phyloP scores from a whole-genome alignment of 2,888 invertebrate species.

The Dolichomitus sp. region DNA sequence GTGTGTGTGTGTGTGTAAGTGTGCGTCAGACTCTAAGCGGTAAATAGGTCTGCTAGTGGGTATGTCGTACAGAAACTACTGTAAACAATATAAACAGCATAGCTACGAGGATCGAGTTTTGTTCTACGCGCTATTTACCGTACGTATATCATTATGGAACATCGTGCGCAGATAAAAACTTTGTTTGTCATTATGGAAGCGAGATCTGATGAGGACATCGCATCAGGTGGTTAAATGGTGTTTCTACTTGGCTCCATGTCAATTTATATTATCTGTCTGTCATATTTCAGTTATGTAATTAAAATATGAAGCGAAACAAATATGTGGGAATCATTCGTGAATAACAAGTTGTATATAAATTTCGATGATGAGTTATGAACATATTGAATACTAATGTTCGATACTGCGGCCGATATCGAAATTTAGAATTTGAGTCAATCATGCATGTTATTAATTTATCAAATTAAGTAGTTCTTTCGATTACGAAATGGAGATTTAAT shows the following conservation, averaged over 20 bases:
- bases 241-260: background rate
- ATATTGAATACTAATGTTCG: background rate
- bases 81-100: slow-evolving; percentile 61
- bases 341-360: background rate
- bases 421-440: background rate
- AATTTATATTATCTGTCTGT: background rate
- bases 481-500: background rate
- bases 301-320: background rate
- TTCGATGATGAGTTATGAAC: background rate
- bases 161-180: slow-evolving; percentile 48
- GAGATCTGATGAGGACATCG: background rate
- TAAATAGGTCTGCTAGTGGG: slow-evolving; percentile 50
- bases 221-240: background rate
- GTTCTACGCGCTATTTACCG: slow-evolving; percentile 34
- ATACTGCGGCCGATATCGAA: background rate
- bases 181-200: slow-evolving; percentile 2
- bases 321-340: background rate
- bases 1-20: slow-evolving; percentile 9
- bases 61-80: slow-evolving; percentile 51
- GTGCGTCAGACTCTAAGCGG: slow-evolving; percentile 27
- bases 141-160: slow-evolving; percentile 11
- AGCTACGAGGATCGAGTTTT: slow-evolving; percentile 51
- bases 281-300: background rate
- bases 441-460: too few relatives aligned
- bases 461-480: background rate